Evolutionary conservation across 2,888 invertebrate genomes (phyloP), one percentile per base, ranked within the genome.

Genomic region (Acronicta alni): DNA sequence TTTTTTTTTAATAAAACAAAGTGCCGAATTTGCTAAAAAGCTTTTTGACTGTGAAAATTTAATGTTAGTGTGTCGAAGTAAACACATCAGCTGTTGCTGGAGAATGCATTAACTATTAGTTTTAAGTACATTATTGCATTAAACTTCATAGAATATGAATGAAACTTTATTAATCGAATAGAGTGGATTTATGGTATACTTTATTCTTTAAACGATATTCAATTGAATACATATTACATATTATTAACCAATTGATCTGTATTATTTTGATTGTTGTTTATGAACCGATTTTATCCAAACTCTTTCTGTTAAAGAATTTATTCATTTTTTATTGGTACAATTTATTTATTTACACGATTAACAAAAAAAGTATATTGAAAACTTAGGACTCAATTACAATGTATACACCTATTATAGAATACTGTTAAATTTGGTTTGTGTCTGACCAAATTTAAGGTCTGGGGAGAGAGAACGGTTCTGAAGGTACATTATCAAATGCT

Each of bases 1-100:
- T 61, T 59, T 69, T 71, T 26, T 61, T 69, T 52, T 45, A 61
- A 67, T 77, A 44, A 48, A 42, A 53, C 56, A 43, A 65, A 64
- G 63, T 64, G 58, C 47, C 14, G 9, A 63, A 62, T 72, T 59
- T 54, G 26, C 17, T 56, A 43, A 68, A 65, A 67, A 62, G 60
- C 49, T 71, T 66, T 62, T 67, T 54, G 44, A 46, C 43, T 37
- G 10, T 44, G 32, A 30, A 54, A 54, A 42, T 20, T 49, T 49
- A 39, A 67, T 56, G 35, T 38, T 26, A 23, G 16, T 38, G n/a
- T 52, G 14, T 41, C 4, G 2, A 48, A 56, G 20, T 46, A 23
- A 23, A 17, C 15, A 32, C 6, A 26, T 52, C 42, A 20, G 16
- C 6, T 32, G 15, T 18, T 18, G 16, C 6, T 32, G 15, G 30